phyloP scores from a whole-genome alignment of 2,888 invertebrate species.

The Leucophenga montana region DNA sequence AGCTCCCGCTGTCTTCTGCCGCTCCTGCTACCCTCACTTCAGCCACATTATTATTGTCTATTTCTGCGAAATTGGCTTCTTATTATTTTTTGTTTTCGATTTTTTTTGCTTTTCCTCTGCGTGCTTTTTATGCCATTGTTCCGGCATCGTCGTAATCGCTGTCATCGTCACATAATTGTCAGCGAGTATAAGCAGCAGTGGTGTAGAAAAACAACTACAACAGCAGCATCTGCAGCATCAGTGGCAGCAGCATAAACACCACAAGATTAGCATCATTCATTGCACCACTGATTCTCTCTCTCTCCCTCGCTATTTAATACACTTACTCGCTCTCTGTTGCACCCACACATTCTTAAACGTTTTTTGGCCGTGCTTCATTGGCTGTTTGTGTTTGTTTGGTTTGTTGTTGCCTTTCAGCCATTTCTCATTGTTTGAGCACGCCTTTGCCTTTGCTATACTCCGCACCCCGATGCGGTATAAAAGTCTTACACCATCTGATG shows the following conservation, averaged over 20 bases:
- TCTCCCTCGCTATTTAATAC: background rate
- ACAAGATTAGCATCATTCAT: slow-evolving; percentile 54
- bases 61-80: slow-evolving; percentile 34
- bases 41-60: slow-evolving; percentile 40
- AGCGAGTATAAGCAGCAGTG: slow-evolving; percentile 33
- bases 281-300: slow-evolving; percentile 41
- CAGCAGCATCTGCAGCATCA: slow-evolving; percentile 29
- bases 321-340: slow-evolving; percentile 42
- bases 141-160: slow-evolving; percentile 66
- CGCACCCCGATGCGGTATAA: slow-evolving; percentile 57
- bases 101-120: slow-evolving; percentile 31
- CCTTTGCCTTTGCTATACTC: slow-evolving; percentile 45
- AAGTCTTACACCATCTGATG: slow-evolving; percentile 57
- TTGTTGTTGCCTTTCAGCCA: slow-evolving; percentile 53
- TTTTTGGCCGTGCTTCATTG: slow-evolving; percentile 51
- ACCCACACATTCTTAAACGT: background rate
- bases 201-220: slow-evolving; percentile 5
- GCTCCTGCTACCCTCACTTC: slow-evolving; percentile 24
- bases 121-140: slow-evolving; percentile 57
- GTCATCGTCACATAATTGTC: slow-evolving; percentile 70
- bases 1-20: slow-evolving; percentile 28
- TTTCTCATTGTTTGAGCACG: slow-evolving; percentile 49
- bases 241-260: slow-evolving; percentile 43
- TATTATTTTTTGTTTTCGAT: slow-evolving; percentile 31
- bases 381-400: slow-evolving; percentile 45